Evolutionary conservation across 53 echinoderm and acorn worm species (phyloP).

Genomic region (Patiria pectinifera): DNA sequence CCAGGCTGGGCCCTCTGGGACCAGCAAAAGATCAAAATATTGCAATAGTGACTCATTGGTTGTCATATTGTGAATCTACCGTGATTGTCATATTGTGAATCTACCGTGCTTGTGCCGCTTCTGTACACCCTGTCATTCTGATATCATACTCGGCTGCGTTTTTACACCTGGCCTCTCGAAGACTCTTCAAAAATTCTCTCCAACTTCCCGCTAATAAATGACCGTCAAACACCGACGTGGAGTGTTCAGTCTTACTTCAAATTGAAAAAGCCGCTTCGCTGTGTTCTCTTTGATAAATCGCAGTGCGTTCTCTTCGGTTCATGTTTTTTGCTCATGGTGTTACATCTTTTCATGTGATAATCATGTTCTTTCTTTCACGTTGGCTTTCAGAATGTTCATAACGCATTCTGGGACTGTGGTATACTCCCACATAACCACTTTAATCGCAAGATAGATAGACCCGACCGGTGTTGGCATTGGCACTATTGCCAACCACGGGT

Average conservation of each 20-base stretch:
- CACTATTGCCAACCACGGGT: too few species aligned
- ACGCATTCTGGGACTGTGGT: not conserved
- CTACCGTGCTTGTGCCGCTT: not conserved
- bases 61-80: not conserved
- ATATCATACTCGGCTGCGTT: constrained; percentile 16
- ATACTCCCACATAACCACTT: too few species aligned
- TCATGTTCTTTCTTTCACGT: not conserved
- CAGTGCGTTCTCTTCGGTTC: not conserved
- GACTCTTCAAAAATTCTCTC: constrained; percentile 20
- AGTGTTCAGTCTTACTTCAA: not conserved
- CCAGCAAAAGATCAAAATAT: not conserved
- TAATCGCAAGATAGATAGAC: too few species aligned
- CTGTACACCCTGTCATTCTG: not conserved
- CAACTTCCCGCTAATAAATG: not conserved
- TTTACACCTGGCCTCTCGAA: constrained; percentile 24
- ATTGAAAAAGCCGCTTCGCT: not conserved
- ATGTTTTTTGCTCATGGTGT: not conserved
- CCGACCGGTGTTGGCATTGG: too few species aligned
- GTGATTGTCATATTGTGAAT: not conserved
- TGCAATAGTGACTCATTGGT: not conserved
- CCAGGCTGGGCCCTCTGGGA: too few species aligned
- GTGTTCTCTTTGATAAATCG: not conserved
- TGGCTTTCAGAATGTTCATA: not conserved
- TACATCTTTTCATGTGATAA: not conserved
- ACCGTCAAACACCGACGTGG: constrained; percentile 22